Base-by-base conservation (phyloP, 2,797 vertebrate genomes). In the Apodemus agrarius region DNA sequence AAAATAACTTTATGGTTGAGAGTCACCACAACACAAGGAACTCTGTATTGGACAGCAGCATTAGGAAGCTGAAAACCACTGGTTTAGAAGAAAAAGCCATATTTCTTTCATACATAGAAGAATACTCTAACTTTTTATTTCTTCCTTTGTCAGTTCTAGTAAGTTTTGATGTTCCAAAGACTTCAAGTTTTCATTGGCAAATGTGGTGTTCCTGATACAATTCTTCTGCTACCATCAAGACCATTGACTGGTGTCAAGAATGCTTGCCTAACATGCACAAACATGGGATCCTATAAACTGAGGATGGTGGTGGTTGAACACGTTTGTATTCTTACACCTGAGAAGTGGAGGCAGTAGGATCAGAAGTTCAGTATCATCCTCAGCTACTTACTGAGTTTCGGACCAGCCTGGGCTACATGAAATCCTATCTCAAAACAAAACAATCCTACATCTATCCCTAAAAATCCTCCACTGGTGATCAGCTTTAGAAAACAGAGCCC, bases 71-170 rank as follows among this genome's bases (percentile, higher is more conserved):
- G 37, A 83, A 61, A 83, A 63, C 16, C 37, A 83, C 26, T 63
- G 37, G 31, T 57, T 94, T 89, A 65, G 69, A 84, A 94, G 24
- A 46, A 57, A 12, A 11, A 17, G 21, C 24, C 54, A 61, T 59
- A 13, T 78, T 84, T 89, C 31, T 74, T 85, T 74, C 63, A 84
- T 49, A 57, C 31, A 40, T 43, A 65, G 12, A 72, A 19, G 72
- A 26, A 24, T 80, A n/a, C n/a, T 79, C 69, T 75, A 74, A 85
- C 46, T 92, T 89, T 94, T 54, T 81, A 43, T 92, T 76, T 80
- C 29, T 78, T 54, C 46, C 78, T 81, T 40, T 34, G 79, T 57
- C 29, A 29, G 16, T 85, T 80, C 61, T 89, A 31, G 69, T 75
- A 76, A 92, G 69, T 89, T 85, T 49, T 37, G 26, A 67, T 78